These are phyloP conservation scores for Dryomyza anilis DNA, from an alignment of 2,888 invertebrate species.

Conservation along the genomic window DNA sequence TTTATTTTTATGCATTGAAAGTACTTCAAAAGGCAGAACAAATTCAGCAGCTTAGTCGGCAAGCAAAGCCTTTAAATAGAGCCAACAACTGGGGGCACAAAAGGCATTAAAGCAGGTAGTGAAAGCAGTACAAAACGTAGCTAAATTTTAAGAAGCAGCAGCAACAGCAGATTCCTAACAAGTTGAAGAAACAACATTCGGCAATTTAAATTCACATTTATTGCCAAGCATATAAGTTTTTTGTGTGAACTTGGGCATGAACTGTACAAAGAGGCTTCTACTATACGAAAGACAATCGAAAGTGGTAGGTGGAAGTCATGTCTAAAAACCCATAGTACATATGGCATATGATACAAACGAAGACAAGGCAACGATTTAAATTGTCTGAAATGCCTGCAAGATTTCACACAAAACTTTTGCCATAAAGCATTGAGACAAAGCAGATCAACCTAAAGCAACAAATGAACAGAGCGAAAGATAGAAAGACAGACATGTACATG, in stretches of 20 bases:
- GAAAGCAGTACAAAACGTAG: too few relatives aligned
- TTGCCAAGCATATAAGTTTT: not conserved
- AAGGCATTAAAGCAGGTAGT: too few relatives aligned
- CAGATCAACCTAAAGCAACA: not conserved
- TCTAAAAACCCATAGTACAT: too few relatives aligned
- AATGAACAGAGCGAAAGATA: not conserved
- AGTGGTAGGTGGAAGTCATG: too few relatives aligned
- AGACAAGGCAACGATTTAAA: not conserved
- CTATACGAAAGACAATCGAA: too few relatives aligned
- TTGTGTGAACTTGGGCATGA: too few relatives aligned
- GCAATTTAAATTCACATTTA: not conserved
- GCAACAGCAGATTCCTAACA: not conserved
- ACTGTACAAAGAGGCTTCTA: too few relatives aligned
- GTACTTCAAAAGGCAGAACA: not conserved
- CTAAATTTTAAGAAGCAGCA: not conserved
- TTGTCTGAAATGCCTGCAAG: not conserved
- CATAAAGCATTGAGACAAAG: constrained; percentile 1
- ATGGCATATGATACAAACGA: too few relatives aligned
- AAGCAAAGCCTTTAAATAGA: not conserved
- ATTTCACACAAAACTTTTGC: not conserved
- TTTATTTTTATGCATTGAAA: too few relatives aligned
- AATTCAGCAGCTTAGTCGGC: not conserved
- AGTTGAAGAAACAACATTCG: not conserved
- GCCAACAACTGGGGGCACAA: not conserved
- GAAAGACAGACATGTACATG: not conserved